Conservation (phyloP, 2,888 invertebrate genomes). For the Ptilodon capucinus region DNA sequence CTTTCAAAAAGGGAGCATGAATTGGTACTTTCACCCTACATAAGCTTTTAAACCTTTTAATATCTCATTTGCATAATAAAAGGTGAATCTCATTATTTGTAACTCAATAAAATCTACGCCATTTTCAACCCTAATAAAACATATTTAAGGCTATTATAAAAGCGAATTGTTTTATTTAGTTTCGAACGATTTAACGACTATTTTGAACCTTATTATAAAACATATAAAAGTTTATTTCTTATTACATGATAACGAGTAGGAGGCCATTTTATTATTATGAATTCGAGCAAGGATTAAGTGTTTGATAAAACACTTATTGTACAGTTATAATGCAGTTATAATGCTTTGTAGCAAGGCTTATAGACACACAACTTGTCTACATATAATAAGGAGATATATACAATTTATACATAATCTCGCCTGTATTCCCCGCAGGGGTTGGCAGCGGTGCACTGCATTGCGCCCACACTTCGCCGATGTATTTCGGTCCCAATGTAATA, state of each 20-base stretch:
- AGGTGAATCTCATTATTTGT: not conserved
- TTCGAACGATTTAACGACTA: not conserved
- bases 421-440: too few species aligned
- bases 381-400: too few species aligned
- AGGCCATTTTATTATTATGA: conserved; percentile 7
- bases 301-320: too few species aligned
- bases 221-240: conserved; percentile 6
- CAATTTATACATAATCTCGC: too few species aligned
- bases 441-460: too few species aligned
- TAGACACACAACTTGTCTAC: too few species aligned
- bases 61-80: conserved; percentile 41
- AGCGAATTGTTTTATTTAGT: not conserved
- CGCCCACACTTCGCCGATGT: too few species aligned
- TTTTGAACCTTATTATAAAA: conserved; percentile 1
- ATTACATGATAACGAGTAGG: conserved; percentile 25
- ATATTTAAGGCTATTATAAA: not conserved
- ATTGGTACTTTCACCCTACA: conserved; percentile 23
- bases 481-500: too few species aligned
- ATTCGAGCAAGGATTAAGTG: too few species aligned
- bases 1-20: conserved; percentile 2
- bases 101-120: not conserved
- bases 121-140: conserved; percentile 6
- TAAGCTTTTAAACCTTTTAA: conserved; percentile 18
- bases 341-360: too few species aligned
- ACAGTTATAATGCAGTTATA: too few species aligned